phyloP scores from a whole-genome alignment of 2,113 vertebrate species.

The Anser cygnoides region DNA sequence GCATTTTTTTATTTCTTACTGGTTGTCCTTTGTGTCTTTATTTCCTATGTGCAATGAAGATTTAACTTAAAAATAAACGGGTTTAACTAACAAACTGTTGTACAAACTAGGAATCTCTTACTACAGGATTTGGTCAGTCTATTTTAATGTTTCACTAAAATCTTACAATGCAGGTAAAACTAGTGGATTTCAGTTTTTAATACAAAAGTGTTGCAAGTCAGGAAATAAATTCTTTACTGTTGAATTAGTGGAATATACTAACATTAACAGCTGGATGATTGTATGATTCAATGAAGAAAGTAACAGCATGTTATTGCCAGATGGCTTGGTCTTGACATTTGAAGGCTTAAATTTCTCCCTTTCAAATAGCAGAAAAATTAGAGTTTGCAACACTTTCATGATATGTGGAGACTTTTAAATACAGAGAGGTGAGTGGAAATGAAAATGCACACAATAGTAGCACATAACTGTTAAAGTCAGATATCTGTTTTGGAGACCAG shows the following conservation, averaged over 20 bases:
- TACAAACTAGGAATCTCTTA: background rate
- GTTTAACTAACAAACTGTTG: background rate
- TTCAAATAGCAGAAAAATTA: background rate
- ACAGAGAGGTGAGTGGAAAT: background rate
- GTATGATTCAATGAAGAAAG: background rate
- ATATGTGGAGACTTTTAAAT: background rate
- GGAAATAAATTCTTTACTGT: background rate
- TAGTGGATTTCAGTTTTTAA: background rate
- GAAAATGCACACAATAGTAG: background rate
- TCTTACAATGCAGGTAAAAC: background rate
- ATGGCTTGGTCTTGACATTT: background rate
- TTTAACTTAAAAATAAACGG: slow-evolving; percentile 56
- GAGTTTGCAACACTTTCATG: background rate
- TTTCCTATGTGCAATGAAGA: background rate
- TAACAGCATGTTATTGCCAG: background rate
- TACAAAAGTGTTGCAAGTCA: background rate
- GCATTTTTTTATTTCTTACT: background rate
- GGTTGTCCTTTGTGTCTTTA: background rate
- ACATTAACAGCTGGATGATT: background rate
- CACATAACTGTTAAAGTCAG: background rate
- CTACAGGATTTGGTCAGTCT: background rate
- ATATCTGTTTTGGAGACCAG: background rate
- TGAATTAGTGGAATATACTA: background rate
- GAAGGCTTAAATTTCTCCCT: background rate
- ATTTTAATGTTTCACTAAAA: background rate